Evolutionary conservation across 1,140 invertebrate genomes (phyloP), one percentile per base, ranked within the genome.

Genomic region (Mercenaria mercenaria): DNA sequence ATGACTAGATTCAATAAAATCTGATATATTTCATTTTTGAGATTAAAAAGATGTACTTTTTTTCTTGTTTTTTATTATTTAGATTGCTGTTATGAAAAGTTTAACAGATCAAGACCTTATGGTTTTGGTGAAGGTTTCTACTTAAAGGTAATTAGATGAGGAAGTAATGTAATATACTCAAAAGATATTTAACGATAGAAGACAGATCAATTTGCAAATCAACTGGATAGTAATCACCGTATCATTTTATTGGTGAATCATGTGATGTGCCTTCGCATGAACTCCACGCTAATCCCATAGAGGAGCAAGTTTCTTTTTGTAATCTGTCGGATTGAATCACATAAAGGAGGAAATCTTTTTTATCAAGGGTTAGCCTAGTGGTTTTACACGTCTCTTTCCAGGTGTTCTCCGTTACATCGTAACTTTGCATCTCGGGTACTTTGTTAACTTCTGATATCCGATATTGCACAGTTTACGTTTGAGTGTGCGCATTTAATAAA

Each of bases 231-330:
- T 85, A 85, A 85, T 85, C 83, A 72, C 83, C 32, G 50, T 56
- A 50, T 72, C 83, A 85, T 15, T 69, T 85, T 85, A 85, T 85
- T 85, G 83, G 83, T 85, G 69, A 85, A 85, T 85, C 83, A 85
- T 72, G 83, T 50, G 83, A 76, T 76, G 83, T 72, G 83, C 43
- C 61, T 52, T 85, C 29, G 83, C 83, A 72, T 85, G 83, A 85
- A 85, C 83, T 85, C 83, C n/a, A 37, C 69, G 76, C 26, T 74
- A 52, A 85, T 85, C 67, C 41, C 29, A 74, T 13, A 18, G 43
- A 37, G 29, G 67, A 37, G 61, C 61, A 69, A 85, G 43, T 50
- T 72, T 85, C 67, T 69, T 72, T 81, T 85, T 85, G 83, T 85
- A 85, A 85, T 76, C 83, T 85, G 69, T 85, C 69, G 83, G 83